Conservation (phyloP, 2,888 invertebrate genomes). For the Drosophila picticornis region DNA sequence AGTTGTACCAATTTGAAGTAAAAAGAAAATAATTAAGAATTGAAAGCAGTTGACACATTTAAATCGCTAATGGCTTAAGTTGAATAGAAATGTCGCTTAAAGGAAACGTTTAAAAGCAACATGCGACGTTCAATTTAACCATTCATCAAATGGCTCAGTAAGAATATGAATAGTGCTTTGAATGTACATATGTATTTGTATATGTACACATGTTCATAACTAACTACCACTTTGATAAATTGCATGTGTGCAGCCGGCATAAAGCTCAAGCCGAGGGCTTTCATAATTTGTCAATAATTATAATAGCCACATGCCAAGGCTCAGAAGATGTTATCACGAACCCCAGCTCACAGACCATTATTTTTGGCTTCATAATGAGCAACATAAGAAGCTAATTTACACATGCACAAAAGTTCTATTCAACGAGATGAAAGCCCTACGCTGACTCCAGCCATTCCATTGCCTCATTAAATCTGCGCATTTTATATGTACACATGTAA, state of each 20-base stretch:
- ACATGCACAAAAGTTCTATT: slow-evolving; percentile 43
- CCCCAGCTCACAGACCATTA: slow-evolving; percentile 18
- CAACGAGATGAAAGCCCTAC: slow-evolving; percentile 38
- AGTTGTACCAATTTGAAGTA: background rate
- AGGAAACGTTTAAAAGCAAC: background rate
- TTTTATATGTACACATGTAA: slow-evolving; percentile 13
- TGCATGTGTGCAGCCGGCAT: slow-evolving; percentile 8
- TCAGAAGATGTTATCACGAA: background rate
- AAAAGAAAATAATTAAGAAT: background rate
- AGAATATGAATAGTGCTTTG: background rate
- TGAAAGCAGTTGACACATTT: background rate
- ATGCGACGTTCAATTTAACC: background rate
- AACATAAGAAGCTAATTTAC: slow-evolving; percentile 57
- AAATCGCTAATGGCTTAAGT: background rate
- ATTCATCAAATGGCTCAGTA: background rate
- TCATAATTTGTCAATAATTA: slow-evolving; percentile 40
- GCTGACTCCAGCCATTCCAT: slow-evolving; percentile 22
- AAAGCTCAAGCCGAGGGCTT: slow-evolving; percentile 18
- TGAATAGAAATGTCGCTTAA: background rate
- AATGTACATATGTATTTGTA: background rate
- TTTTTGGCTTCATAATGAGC: slow-evolving; percentile 36
- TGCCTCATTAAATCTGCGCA: slow-evolving; percentile 42
- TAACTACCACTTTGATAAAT: slow-evolving; percentile 28
- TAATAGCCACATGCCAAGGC: slow-evolving; percentile 27
- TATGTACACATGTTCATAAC: background rate